These are phyloP conservation scores for Pachyseris speciosa DNA, from an alignment of 64 coral and sea anemone genomes.

Conservation along the genomic window DNA sequence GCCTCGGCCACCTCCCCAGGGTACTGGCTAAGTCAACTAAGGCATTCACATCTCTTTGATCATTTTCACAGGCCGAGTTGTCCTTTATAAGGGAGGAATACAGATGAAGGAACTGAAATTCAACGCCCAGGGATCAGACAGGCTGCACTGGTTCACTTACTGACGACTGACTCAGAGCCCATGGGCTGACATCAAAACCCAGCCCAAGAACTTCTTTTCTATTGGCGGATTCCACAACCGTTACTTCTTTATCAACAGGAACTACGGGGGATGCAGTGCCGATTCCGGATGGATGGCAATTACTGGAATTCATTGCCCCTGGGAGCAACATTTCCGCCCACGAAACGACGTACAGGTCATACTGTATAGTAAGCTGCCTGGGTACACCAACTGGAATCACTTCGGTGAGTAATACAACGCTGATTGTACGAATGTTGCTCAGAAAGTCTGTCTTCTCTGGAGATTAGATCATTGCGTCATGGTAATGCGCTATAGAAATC, in stretches of 20 bases:
- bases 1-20: no score
- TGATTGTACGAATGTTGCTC: no score
- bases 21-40: no score
- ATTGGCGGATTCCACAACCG: not conserved
- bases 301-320: not conserved
- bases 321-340: not conserved
- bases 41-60: not conserved
- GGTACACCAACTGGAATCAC: conserved; percentile 1
- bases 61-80: conserved; percentile 19
- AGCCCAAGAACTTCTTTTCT: conserved; percentile 33
- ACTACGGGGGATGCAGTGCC: not conserved
- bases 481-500: no score
- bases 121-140: conserved; percentile 43
- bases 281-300: conserved; percentile 9
- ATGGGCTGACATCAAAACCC: conserved; percentile 3
- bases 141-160: conserved; percentile 33
- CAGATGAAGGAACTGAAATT: conserved; percentile 33
- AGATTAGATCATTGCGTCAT: no score
- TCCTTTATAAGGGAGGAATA: not conserved
- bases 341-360: not conserved
- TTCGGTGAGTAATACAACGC: not conserved
- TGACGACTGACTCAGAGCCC: not conserved
- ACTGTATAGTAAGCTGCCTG: not conserved
- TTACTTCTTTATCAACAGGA: conserved; percentile 36
- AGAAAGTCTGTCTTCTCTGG: no score